A percentile compares a stretch with the other conserved stretches of the same genome.
These are phyloP conservation scores for Corvus cornix DNA, from an alignment of 2,113 vertebrate species.

Conservation along the genomic window DNA sequence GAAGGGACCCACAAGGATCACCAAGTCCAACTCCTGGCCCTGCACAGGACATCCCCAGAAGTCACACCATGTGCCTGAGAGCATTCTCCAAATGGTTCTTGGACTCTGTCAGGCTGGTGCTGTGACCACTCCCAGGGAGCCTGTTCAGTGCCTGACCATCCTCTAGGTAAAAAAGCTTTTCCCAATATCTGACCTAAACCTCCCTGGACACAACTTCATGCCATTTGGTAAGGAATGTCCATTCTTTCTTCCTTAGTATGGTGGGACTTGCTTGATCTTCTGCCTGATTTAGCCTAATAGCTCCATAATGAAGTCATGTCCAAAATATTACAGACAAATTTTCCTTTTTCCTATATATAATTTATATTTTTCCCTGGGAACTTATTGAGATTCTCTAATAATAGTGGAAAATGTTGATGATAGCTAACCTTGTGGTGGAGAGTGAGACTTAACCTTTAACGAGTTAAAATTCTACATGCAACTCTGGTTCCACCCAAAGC, in stretches of 20 bases:
- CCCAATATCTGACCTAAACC: not conserved
- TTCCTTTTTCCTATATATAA: not conserved
- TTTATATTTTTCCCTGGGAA: not conserved
- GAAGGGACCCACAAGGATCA: not conserved
- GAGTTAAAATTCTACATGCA: not conserved
- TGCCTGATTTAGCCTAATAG: not conserved
- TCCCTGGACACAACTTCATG: not conserved
- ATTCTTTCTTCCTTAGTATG: not conserved
- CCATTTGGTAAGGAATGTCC: not conserved
- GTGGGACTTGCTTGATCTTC: not conserved
- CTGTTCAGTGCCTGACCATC: not conserved
- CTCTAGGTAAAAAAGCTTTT: not conserved
- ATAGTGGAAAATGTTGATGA: not conserved
- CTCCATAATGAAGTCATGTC: rapidly evolving
- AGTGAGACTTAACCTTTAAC: not conserved
- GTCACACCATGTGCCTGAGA: not conserved
- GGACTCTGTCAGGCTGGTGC: not conserved
- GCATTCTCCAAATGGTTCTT: rapidly evolving
- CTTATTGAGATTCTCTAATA: not conserved
- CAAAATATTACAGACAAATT: not conserved
- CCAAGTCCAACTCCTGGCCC: rapidly evolving
- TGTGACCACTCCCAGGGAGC: not conserved
- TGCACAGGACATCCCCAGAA: too few species aligned
- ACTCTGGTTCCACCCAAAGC: not conserved
- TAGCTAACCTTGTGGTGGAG: not conserved